Conservation (phyloP, 2,113 vertebrate genomes). For the Cyanocitta stelleri region DNA sequence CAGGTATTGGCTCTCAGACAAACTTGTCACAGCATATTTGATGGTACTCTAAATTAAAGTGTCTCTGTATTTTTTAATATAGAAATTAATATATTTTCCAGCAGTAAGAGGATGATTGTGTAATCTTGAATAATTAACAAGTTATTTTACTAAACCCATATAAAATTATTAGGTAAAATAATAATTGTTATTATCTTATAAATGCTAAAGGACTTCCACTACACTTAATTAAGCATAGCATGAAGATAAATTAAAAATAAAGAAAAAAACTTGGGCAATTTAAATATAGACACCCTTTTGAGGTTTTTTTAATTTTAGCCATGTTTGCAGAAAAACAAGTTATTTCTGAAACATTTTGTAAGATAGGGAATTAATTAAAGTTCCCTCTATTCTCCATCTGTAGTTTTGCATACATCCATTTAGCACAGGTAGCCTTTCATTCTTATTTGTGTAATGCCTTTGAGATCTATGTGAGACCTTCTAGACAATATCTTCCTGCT, state of each 20-base stretch:
- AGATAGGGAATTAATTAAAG: neutral
- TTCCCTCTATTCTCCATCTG: neutral
- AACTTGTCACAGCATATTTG: neutral
- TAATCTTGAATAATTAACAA: neutral
- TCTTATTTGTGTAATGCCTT: neutral
- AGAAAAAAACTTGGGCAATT: neutral
- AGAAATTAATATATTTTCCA: neutral
- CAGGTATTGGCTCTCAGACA: neutral
- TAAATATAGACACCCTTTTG: neutral
- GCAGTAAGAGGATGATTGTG: neutral
- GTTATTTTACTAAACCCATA: neutral
- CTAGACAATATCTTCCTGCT: neutral
- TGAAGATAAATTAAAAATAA: neutral
- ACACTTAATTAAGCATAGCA: neutral
- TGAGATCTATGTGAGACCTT: neutral
- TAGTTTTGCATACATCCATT: neutral
- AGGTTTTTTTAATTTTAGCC: neutral
- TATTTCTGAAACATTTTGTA: neutral
- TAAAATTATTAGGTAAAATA: neutral
- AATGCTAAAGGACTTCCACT: neutral
- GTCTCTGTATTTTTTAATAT: neutral
- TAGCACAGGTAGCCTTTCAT: neutral
- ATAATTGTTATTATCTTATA: neutral
- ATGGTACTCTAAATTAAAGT: neutral
- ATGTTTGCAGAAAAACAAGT: neutral